A percentile compares a stretch with the other conserved stretches of the same genome.
phyloP scores from a whole-genome alignment of 2,797 vertebrate species.

The Acipenser ruthenus region DNA sequence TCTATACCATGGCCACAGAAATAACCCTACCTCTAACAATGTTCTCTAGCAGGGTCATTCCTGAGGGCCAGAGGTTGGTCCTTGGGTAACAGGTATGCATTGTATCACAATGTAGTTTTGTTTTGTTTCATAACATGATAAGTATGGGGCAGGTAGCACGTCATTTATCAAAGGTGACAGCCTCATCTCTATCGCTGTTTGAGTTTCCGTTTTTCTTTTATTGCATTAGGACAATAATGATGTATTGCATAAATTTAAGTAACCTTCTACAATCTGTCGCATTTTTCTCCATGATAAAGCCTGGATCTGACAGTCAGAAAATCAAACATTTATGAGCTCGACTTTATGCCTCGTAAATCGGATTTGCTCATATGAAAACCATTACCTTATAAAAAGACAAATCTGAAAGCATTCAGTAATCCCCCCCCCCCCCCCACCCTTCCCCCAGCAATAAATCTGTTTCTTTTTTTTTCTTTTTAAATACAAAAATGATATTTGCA shows the following conservation, averaged over 20 bases:
- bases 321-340: constrained; percentile 25
- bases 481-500: constrained; percentile 6
- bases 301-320: constrained; percentile 23
- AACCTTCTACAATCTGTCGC: constrained; percentile 24
- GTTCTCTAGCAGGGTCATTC: no score
- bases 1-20: no score
- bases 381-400: constrained; percentile 19
- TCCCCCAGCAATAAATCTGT: constrained; percentile 6
- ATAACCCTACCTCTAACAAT: no score
- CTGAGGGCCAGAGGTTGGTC: no score
- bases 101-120: constrained; percentile 2
- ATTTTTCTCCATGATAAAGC: constrained; percentile 19
- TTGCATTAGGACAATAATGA: constrained; percentile 27
- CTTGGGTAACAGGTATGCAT: not conserved
- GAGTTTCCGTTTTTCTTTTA: constrained; percentile 24
- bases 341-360: constrained; percentile 22
- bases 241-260: constrained; percentile 30
- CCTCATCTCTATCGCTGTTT: constrained; percentile 21
- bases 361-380: constrained; percentile 21
- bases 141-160: constrained; percentile 20
- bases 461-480: constrained; percentile 3
- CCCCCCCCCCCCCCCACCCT: constrained; percentile 10
- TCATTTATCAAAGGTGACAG: constrained; percentile 34
- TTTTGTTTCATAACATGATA: constrained; percentile 29
- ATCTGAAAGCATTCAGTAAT: constrained; percentile 7